Evolutionary conservation across 2,113 vertebrate genomes (phyloP).

Genomic region (Toxotes jaculatrix): DNA sequence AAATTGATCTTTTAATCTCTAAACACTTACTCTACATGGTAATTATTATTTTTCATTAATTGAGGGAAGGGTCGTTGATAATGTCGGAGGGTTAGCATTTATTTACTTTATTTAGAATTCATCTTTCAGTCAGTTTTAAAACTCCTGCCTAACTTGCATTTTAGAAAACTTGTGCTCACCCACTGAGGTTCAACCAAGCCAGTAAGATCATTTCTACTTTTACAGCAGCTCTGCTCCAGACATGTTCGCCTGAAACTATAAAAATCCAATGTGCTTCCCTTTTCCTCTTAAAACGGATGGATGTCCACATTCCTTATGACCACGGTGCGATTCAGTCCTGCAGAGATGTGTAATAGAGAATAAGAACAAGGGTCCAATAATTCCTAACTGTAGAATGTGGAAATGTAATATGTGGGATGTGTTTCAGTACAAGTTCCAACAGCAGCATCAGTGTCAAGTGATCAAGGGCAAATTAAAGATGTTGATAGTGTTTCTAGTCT

Average conservation of each 20-base stretch:
- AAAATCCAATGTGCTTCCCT: constrained; percentile 6
- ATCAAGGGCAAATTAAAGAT: constrained; percentile 26
- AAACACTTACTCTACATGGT: not conserved
- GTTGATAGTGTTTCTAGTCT: not conserved
- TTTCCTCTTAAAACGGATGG: constrained; percentile 27
- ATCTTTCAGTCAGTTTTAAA: not conserved
- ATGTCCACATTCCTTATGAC: constrained; percentile 35
- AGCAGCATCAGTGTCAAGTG: not conserved
- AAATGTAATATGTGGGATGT: constrained; percentile 21
- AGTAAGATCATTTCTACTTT: not conserved
- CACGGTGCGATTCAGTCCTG: constrained; percentile 3
- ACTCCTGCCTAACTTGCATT: not conserved
- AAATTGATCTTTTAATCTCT: not conserved
- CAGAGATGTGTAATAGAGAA: not conserved
- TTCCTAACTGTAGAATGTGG: not conserved
- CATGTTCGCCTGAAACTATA: constrained; percentile 8
- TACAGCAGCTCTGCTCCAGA: constrained; percentile 14
- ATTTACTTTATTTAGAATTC: not conserved
- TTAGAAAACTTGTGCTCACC: not conserved
- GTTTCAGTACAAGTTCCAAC: constrained; percentile 14
- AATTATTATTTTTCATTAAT: not conserved
- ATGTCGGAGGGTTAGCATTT: not conserved
- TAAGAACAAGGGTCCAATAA: constrained; percentile 24
- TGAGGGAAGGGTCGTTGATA: not conserved
- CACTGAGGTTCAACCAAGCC: not conserved